Conservation (phyloP, 2,888 invertebrate genomes). For the Oeneis ivallda region DNA sequence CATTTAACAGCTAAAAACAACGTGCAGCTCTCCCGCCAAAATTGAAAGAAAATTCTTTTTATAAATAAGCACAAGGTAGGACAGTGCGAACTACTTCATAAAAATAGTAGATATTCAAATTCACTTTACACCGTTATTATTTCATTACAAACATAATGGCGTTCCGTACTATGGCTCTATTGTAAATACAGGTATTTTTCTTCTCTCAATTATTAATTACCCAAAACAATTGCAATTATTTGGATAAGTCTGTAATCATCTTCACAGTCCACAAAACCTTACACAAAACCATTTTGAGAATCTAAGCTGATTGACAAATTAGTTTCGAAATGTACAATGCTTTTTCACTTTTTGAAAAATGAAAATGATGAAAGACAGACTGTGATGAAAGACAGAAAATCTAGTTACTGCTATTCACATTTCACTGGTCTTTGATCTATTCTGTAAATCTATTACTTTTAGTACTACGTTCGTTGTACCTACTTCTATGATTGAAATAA, state of each 20-base stretch:
- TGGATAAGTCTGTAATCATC: not conserved
- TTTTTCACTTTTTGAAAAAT: too few species aligned
- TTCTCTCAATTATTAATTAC: slow-evolving; percentile 9
- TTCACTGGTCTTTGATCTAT: too few species aligned
- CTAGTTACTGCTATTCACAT: too few species aligned
- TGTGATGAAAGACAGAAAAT: too few species aligned
- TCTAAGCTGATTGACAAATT: not conserved
- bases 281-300: not conserved
- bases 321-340: not conserved
- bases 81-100: slow-evolving; percentile 14
- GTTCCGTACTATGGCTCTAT: slow-evolving; percentile 33
- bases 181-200: slow-evolving; percentile 32
- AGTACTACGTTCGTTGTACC: too few species aligned
- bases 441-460: too few species aligned
- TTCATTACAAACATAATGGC: slow-evolving; percentile 44
- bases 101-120: slow-evolving; percentile 25
- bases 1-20: slow-evolving; percentile 59
- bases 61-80: slow-evolving; percentile 45
- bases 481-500: too few species aligned
- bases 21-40: slow-evolving; percentile 76
- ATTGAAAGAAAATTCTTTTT: slow-evolving; percentile 66
- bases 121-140: slow-evolving; percentile 45
- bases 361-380: too few species aligned
- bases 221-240: slow-evolving; percentile 1
- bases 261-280: not conserved